phyloP scores from a whole-genome alignment of 2,888 invertebrate species.

The Asteroscopus sphinx region DNA sequence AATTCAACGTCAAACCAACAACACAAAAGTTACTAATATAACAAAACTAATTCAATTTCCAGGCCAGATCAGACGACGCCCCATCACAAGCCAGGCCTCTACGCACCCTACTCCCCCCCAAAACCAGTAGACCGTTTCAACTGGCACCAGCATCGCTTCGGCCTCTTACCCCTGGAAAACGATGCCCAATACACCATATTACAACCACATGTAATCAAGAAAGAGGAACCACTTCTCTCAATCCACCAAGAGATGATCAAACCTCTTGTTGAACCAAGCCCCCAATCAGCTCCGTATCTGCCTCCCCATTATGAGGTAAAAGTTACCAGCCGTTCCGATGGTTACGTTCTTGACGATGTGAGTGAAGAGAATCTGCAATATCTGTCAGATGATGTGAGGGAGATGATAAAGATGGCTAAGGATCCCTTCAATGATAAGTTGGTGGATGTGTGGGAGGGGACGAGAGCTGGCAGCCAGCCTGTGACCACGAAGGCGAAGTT shows the following conservation, averaged over 20 bases:
- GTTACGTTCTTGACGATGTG: constrained; percentile 70
- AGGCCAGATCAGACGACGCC: constrained; percentile 79
- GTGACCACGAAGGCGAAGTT: constrained; percentile 87
- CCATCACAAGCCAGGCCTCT: constrained; percentile 87
- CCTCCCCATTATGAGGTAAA: constrained; percentile 77
- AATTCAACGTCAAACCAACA: too few relatives aligned
- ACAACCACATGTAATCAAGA: constrained; percentile 72
- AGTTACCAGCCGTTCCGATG: constrained; percentile 75
- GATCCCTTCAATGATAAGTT: constrained; percentile 78
- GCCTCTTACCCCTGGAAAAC: constrained; percentile 78
- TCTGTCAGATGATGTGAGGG: constrained; percentile 78
- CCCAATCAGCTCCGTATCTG: constrained; percentile 68
- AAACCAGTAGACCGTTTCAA: constrained; percentile 72
- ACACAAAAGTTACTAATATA: not conserved
- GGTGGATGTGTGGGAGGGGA: constrained; percentile 79
- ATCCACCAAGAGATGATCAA: constrained; percentile 77
- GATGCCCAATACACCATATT: constrained; percentile 80
- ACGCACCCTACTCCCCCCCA: constrained; percentile 86
- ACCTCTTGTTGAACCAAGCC: constrained; percentile 79
- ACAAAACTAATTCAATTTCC: constrained; percentile 52
- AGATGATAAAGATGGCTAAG: constrained; percentile 81
- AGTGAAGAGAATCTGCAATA: constrained; percentile 84
- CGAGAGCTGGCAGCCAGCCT: constrained; percentile 72
- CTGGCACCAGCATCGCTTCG: constrained; percentile 68
- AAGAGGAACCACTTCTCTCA: constrained; percentile 75